Evolutionary conservation across 2,113 vertebrate species (phyloP).

Genomic region (Laterallus jamaicensis): DNA sequence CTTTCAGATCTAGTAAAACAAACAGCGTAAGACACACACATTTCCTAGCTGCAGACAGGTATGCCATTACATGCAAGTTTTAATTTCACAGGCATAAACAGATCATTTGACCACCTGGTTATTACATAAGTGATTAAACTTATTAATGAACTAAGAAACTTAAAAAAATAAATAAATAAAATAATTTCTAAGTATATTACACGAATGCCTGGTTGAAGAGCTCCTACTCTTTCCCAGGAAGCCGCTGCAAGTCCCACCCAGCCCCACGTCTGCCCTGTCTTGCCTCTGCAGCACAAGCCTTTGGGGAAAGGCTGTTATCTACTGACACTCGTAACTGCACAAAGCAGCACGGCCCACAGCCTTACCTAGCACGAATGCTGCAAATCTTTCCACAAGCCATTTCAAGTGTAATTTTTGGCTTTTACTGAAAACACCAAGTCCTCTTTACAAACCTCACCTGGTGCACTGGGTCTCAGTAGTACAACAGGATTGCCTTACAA

Average conservation of each 20-base stretch:
- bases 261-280: not conserved
- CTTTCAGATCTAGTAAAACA: not conserved
- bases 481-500: not conserved
- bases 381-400: not conserved
- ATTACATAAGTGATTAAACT: not conserved
- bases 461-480: not conserved
- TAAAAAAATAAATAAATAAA: not conserved
- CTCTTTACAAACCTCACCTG: not conserved
- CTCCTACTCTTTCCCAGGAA: slow-evolving; percentile 20
- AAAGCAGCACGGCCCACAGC: fast-evolving
- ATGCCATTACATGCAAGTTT: not conserved
- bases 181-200: not conserved
- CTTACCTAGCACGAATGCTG: not conserved
- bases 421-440: not conserved
- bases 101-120: not conserved
- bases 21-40: not conserved
- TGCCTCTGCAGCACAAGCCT: not conserved
- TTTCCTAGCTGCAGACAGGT: slow-evolving; percentile 25
- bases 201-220: not conserved
- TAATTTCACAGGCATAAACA: slow-evolving; percentile 13
- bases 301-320: not conserved
- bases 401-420: not conserved
- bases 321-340: not conserved
- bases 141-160: slow-evolving; percentile 35
- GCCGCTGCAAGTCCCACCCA: not conserved